Evolutionary conservation across 2,888 invertebrate genomes (phyloP).

Genomic region (Pristionchus entomophagus): DNA sequence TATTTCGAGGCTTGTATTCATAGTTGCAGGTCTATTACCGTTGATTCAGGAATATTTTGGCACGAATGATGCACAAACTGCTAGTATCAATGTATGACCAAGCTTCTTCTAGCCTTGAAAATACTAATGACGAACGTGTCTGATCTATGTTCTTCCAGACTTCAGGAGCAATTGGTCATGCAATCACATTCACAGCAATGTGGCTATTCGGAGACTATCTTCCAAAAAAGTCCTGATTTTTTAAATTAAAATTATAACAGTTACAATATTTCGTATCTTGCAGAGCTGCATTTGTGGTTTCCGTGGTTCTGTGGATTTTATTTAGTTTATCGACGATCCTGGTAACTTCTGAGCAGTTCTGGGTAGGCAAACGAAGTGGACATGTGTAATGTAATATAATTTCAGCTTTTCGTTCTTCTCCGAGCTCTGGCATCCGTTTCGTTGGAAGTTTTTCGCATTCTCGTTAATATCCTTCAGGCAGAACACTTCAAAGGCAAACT

Average conservation of each 20-base stretch:
- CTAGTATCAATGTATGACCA: neutral
- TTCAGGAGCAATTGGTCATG: neutral
- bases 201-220: constrained; percentile 18
- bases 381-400: neutral
- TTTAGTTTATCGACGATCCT: neutral
- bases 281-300: neutral
- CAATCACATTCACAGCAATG: neutral
- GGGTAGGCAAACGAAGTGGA: neutral
- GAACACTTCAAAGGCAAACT: neutral
- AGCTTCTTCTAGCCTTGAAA: neutral
- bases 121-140: neutral
- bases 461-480: neutral
- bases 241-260: too few relatives aligned
- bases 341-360: neutral
- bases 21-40: neutral
- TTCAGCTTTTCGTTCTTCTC: neutral
- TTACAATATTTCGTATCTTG: too few relatives aligned
- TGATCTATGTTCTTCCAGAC: neutral
- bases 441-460: neutral
- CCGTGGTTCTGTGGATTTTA: neutral
- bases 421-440: neutral
- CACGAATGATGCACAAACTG: neutral
- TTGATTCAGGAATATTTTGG: neutral
- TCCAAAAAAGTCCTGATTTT: neutral
- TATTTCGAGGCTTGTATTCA: neutral